Evolutionary conservation across 2,888 invertebrate genomes (phyloP).

Genomic region (Cryptops parisi): DNA sequence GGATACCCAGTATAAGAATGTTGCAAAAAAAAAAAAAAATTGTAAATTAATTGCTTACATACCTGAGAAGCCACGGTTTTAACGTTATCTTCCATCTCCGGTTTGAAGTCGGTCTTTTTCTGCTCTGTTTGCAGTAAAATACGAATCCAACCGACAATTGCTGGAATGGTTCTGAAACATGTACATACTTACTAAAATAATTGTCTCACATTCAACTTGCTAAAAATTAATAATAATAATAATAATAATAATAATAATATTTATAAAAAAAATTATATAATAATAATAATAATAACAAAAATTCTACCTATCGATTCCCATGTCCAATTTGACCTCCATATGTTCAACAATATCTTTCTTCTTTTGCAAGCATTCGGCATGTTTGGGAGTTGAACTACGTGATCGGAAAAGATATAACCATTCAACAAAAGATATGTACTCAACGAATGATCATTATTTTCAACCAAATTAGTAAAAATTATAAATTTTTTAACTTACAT

Average conservation of each 20-base stretch:
- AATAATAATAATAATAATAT: too few relatives aligned
- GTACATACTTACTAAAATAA: too few relatives aligned
- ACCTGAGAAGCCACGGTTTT: not conserved
- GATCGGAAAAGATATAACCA: not conserved
- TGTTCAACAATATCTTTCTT: conserved; percentile 74
- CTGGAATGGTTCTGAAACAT: conserved; percentile 58
- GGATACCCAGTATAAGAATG: too few relatives aligned
- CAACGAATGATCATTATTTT: not conserved
- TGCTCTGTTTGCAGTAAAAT: conserved; percentile 81
- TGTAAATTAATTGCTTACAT: too few relatives aligned
- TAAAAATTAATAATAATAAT: too few relatives aligned
- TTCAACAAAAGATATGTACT: not conserved
- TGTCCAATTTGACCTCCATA: conserved; percentile 80
- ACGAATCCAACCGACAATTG: conserved; percentile 82
- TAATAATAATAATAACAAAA: not conserved
- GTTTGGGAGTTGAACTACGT: conserved; percentile 72
- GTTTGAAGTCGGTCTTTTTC: conserved; percentile 73
- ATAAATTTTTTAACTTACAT: conserved; percentile 42
- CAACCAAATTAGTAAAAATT: not conserved
- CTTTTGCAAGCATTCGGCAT: conserved; percentile 73
- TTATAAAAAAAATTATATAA: too few relatives aligned
- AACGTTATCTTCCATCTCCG: conserved; percentile 42
- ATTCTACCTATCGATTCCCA: conserved; percentile 32
- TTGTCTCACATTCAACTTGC: too few relatives aligned
- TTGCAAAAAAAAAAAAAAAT: too few relatives aligned